Evolutionary conservation across 1,140 invertebrate species (phyloP), one percentile per base, ranked within the genome.

Genomic region (Aphelinus certus): DNA sequence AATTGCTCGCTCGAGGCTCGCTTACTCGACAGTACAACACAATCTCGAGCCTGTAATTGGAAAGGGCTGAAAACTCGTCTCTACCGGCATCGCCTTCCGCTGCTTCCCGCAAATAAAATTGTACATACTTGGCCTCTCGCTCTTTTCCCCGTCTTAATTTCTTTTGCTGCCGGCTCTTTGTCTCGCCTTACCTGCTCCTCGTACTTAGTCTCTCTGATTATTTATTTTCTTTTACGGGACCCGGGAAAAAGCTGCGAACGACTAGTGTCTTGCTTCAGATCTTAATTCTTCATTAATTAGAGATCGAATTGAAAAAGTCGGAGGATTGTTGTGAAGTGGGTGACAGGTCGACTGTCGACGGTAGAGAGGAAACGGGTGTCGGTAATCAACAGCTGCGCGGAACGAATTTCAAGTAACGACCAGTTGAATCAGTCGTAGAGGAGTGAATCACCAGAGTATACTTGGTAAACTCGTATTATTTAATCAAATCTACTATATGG

Each of bases 31-130:
- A 62, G 66, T 70, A 74, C 75, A 76, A 80, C 71, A 75, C 77
- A 81, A 82, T 80, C 79, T 78, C 71, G 67, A 73, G 78, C 45
- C 75, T 77, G 79, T 80, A 82, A 81, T 81, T 82, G 80, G 61
- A 82, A 80, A 81, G 80, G 75, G 77, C 76, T 75, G 72, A 51
- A 43, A 62, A 70, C 72, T 74, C 68, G 43, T 60, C 51, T 55
- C 61, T 10, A 6, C 26, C 70, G 57, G 55, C 74, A 70, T 76
- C 62, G 62, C 71, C 69, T 68, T 46, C 55, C 9, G 4, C 43
- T 71, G 26, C 57, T 49, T 65, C 61, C 7, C 10, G 63, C 57
- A 76, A 72, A 73, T 76, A 76, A 76, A 73, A 73, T 62, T 72
- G 70, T 73, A 76, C 65, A 73, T 67, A 73, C 60, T 61, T 68